Percentiles rank a stretch among this genome's conserved stretches.
Conservation (phyloP, 92 coral and sea anemone genomes). For the Galaxea fascicularis region DNA sequence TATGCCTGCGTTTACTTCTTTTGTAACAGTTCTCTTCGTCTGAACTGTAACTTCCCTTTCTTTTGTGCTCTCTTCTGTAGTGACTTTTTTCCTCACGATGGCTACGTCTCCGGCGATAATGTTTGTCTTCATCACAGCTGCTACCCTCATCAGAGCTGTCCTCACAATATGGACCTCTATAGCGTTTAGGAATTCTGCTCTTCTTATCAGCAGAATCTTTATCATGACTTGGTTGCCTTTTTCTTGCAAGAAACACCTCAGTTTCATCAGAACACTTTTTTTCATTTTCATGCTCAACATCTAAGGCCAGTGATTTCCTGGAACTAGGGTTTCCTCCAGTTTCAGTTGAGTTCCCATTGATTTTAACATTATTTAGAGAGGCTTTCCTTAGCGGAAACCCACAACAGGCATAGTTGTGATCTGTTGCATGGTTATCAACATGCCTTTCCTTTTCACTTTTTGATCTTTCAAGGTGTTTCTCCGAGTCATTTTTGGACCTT, state of each 20-base stretch:
- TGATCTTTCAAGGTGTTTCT: neutral
- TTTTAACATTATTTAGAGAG: neutral
- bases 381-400: constrained; percentile 30
- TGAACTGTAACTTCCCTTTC: constrained; percentile 34
- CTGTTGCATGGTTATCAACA: constrained; percentile 41
- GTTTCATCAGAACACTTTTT: constrained; percentile 6
- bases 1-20: constrained; percentile 24
- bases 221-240: constrained; percentile 8
- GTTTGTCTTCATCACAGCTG: constrained; percentile 56
- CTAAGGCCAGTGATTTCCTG: neutral
- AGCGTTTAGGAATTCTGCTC: constrained; percentile 35
- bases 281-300: constrained; percentile 30
- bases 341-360: no score
- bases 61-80: neutral
- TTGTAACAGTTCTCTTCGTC: constrained; percentile 31
- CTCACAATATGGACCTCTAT: constrained; percentile 42
- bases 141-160: constrained; percentile 13
- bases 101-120: neutral
- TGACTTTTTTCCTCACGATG: neutral
- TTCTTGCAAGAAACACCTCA: constrained; percentile 15
- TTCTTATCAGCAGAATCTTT: neutral
- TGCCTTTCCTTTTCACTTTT: neutral
- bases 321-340: neutral
- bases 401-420: constrained; percentile 45
- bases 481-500: neutral